These are phyloP conservation scores for Folsomia manolachei DNA, from an alignment of 2,888 invertebrate species.

Conservation along the genomic window DNA sequence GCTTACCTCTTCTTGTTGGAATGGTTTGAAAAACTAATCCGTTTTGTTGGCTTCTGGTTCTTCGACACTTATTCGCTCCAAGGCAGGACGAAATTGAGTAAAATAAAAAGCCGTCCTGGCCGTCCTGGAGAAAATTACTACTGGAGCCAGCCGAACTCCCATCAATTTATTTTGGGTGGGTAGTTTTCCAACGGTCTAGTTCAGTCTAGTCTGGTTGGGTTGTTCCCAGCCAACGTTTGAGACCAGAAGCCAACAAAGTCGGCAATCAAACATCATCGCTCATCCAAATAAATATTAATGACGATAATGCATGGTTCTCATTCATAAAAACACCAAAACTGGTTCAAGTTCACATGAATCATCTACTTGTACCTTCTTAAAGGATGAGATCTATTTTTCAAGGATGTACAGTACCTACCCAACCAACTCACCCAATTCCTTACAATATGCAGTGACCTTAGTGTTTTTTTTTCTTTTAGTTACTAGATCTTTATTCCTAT, in stretches of 20 bases:
- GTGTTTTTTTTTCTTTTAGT: too few species aligned
- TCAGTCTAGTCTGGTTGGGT: not conserved
- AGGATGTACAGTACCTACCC: too few species aligned
- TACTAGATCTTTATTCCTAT: too few species aligned
- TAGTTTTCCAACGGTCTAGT: not conserved
- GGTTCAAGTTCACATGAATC: constrained; percentile 11
- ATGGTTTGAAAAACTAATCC: constrained; percentile 19
- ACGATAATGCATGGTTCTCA: constrained; percentile 1
- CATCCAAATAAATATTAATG: constrained; percentile 20
- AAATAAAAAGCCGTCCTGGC: constrained; percentile 12
- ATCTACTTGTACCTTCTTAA: too few species aligned
- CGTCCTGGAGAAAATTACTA: constrained; percentile 17
- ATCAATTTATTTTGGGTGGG: constrained; percentile 15
- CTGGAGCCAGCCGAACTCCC: constrained; percentile 21
- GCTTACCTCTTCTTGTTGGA: not conserved
- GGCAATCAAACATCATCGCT: constrained; percentile 21
- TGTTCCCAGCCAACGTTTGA: not conserved
- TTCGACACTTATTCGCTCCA: not conserved
- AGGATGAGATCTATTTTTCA: too few species aligned
- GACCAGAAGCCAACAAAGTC: constrained; percentile 19
- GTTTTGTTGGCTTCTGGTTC: constrained; percentile 21
- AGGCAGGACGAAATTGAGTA: constrained; percentile 8
- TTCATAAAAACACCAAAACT: constrained; percentile 10
- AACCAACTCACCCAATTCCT: too few species aligned
- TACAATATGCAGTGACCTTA: too few species aligned